Evolutionary conservation across 1,140 invertebrate species (phyloP), one percentile per base, ranked within the genome.

Genomic region (Mya arenaria): DNA sequence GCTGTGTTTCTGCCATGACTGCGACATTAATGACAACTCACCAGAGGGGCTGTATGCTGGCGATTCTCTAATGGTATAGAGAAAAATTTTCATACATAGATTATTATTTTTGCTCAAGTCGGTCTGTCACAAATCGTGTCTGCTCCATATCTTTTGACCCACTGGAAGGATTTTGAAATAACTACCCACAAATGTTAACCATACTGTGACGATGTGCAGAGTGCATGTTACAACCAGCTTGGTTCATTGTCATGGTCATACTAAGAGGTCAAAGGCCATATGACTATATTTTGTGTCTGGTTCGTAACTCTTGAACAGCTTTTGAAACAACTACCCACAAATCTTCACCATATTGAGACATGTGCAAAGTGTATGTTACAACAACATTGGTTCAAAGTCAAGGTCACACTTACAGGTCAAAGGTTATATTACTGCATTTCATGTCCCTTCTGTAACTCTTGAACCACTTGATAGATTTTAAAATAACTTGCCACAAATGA

Each of bases 21-120:
- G 94, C 87, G 94, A 95, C 60, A 92, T 94, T 74, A 97, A 97
- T 90, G 96, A 97, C 93, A 96, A 96, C 1, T 93, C 92, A 44
- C 82, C 95, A 17, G 94, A 92, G 8, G 94, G 93, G 80, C 96
- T 95, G 0, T 97, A 96, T 88, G 97, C 97, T 95, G 96, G 95
- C 84, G 94, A 94, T 87, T 95, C 94, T 68, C 91, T 97, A 5
- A 96, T 96, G 96, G 94, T 94, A 87, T 89, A 89, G 86, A 55
- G 56, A 77, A 23, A 15, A 15, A 23, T 25, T 52, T 23, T 25
- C 37, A 48, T 71, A 37, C 17, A 19, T 36, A 15, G 1, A 39
- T 3, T 3, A 19, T 4, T 66, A 36, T 6, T 36, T 15, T 19
- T 17, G 3, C 63, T 66, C 17, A 6, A 37, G 15, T 19, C 23